Evolutionary conservation across 2,888 invertebrate species (phyloP).

Genomic region (Ophion ventricosus): DNA sequence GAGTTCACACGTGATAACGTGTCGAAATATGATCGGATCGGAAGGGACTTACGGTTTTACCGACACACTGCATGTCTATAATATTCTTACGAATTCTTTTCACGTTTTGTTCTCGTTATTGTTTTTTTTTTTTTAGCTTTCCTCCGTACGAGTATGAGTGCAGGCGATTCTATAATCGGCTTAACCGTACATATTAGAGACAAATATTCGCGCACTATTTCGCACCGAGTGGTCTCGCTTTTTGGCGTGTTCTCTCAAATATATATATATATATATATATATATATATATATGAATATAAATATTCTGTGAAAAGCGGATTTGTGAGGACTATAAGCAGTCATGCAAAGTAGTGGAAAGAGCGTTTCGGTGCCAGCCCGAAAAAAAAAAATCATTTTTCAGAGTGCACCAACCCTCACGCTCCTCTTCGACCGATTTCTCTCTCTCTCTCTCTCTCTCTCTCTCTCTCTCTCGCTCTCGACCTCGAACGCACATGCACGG

Average conservation of each 20-base stretch:
- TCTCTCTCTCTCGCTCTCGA: too few relatives aligned
- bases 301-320: constrained; percentile 49
- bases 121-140: constrained; percentile 14
- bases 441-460: too few relatives aligned
- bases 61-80: not conserved
- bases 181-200: constrained; percentile 54
- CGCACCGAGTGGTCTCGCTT: constrained; percentile 28
- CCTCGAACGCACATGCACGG: not conserved
- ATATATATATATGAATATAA: not conserved
- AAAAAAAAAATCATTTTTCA: constrained; percentile 49
- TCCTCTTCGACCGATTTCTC: not conserved
- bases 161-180: constrained; percentile 45
- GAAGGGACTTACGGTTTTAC: not conserved
- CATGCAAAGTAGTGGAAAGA: constrained; percentile 37
- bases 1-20: not conserved
- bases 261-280: not conserved
- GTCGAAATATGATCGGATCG: not conserved
- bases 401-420: not conserved
- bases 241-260: not conserved
- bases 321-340: constrained; percentile 23
- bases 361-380: constrained; percentile 21
- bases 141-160: not conserved
- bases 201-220: constrained; percentile 55
- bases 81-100: constrained; percentile 13
- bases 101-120: constrained; percentile 1